Base-by-base conservation (phyloP, 2,888 invertebrate species). In the Timandra comae region DNA sequence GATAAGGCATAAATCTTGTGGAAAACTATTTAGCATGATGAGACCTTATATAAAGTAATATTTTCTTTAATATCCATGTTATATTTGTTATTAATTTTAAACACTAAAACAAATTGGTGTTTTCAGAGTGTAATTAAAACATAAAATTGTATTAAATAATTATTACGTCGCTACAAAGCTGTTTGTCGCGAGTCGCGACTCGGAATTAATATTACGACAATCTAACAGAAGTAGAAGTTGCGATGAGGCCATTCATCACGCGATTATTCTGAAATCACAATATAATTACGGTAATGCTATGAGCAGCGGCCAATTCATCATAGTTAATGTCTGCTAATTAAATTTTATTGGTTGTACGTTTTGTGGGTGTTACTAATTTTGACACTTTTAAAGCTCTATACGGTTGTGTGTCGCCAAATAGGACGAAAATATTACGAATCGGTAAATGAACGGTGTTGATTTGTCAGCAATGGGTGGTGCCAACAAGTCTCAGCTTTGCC, bases 241-340 rank as follows among this genome's bases (percentile, higher is more conserved):
- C 51, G 46, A 53, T 49, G 47, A 46, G 47, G 44, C 62, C 62
- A 75, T 78, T 72, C 60, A 73, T 79, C 72, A 77, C 54, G 60
- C 62, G 71, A 75, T 77, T 74, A 75, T 72, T 68, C 64, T 59
- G 61, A 69, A 75, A 78, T 75, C 76, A 75, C 70, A 69, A 70
- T 72, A 76, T 75, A 73, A 77, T 75, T 71, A 71, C 71, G 59
- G 61, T 67, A 73, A 73, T 68, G 62, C 63, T 49, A 46, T 40
- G 48, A 59, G 58, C 61, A 52, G 53, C 42, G 45, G 43, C 52
- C 63, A 56, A 74, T 74, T 72, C 63, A 67, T 77, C 75, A 73
- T 64, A 57, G 62, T 65, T 71, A 74, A 72, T 69, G 65, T 63
- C 63, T 55, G 46, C 54, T 71, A 72, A 75, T 77, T 72, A 73